Evolutionary conservation across 2,113 vertebrate species (phyloP).

Genomic region (Mastomys natalensis): DNA sequence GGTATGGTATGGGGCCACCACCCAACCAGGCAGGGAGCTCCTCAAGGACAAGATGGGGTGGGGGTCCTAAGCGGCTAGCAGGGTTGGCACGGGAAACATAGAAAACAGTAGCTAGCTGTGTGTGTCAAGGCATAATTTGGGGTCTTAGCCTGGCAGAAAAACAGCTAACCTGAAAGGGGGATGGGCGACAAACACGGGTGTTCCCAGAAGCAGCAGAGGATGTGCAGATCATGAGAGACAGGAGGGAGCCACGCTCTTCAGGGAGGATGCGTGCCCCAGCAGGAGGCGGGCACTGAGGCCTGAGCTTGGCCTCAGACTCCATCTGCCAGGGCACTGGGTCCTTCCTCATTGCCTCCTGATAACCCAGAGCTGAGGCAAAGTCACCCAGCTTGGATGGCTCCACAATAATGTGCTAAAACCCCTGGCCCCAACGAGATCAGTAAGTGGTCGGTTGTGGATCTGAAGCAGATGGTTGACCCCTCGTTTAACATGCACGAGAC

Average conservation of each 20-base stretch:
- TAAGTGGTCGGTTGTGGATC: background rate
- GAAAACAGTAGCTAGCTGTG: background rate
- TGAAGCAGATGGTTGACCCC: background rate
- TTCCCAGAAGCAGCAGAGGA: background rate
- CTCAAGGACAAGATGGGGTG: background rate
- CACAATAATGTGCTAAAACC: background rate
- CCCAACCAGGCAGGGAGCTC: background rate
- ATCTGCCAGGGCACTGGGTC: background rate
- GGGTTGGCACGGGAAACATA: background rate
- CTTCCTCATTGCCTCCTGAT: too few species aligned
- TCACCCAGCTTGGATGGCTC: background rate
- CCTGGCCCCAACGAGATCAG: background rate
- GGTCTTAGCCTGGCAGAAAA: too few species aligned
- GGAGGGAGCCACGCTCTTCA: background rate
- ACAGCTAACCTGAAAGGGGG: too few species aligned
- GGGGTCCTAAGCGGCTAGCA: background rate
- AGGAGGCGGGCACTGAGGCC: background rate
- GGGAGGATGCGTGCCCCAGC: rapidly evolving
- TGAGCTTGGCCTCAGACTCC: too few species aligned
- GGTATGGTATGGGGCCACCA: background rate
- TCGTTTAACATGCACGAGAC: rapidly evolving
- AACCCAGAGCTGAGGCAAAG: background rate
- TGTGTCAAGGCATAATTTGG: background rate
- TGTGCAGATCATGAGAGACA: background rate
- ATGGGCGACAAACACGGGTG: background rate